A percentile compares a stretch with the other conserved stretches of the same genome.
Evolutionary conservation across 2,888 invertebrate genomes (phyloP).

Genomic region (Brachypterus glaber): DNA sequence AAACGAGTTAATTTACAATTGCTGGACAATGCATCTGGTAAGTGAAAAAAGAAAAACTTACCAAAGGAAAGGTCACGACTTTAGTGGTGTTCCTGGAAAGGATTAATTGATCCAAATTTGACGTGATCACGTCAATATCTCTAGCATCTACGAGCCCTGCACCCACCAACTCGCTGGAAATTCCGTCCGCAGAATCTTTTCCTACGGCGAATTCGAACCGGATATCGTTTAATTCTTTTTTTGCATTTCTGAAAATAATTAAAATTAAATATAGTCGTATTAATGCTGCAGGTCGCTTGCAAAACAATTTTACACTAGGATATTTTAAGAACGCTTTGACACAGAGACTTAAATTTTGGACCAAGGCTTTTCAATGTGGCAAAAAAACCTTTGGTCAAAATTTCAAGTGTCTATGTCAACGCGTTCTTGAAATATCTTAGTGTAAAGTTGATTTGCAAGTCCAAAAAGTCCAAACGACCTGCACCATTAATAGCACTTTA

Average conservation of each 20-base stretch:
- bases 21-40: not conserved
- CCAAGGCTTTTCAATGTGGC: too few species aligned
- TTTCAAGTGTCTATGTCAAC: too few species aligned
- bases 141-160: constrained; percentile 89
- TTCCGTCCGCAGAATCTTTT: constrained; percentile 84
- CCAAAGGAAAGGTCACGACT: constrained; percentile 82
- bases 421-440: too few species aligned
- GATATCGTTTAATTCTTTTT: constrained; percentile 91
- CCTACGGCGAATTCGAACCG: constrained; percentile 92
- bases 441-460: too few species aligned
- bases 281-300: too few species aligned
- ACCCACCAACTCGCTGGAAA: constrained; percentile 86
- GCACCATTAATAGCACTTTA: too few species aligned
- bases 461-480: too few species aligned
- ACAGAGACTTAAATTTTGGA: too few species aligned
- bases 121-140: constrained; percentile 86
- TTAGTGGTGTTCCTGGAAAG: constrained; percentile 58
- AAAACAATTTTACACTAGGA: too few species aligned
- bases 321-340: too few species aligned
- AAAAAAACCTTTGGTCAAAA: too few species aligned
- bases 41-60: constrained; percentile 36
- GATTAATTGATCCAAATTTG: constrained; percentile 84
- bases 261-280: too few species aligned
- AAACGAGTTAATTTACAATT: not conserved
- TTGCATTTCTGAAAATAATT: constrained; percentile 60